Base-by-base conservation (phyloP, 2,113 vertebrate species). In the Callaeas wilsoni region DNA sequence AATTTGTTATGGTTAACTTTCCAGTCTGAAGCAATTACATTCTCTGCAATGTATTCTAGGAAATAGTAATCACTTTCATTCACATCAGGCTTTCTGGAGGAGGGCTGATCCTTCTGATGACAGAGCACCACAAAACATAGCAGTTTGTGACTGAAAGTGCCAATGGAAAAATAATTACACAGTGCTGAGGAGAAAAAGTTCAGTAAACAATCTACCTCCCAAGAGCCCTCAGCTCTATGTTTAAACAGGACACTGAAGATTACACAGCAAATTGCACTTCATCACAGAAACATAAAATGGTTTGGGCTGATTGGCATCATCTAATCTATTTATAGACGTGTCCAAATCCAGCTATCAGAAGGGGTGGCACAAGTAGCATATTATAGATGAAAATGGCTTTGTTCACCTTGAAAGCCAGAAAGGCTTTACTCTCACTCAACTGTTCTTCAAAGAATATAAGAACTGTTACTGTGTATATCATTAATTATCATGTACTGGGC, bases 1-100 rank as follows among this genome's bases (percentile, higher is more conserved):
- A 42, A 90, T 94, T 94, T 91, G 71, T 90, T 93, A 94, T 64
- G 64, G 71, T 95, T 96, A 94, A 74, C 75, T 93, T 93, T 86
- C 47, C 60, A 77, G 68, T 92, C 92, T 84, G 71, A 92, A 92
- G 59, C 71, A 67, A 93, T 95, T 90, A 91, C 29, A 47, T 55
- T 85, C 73, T 91, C 77, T 85, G 50, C 53, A 79, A 19, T 26
- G 70, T 37, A 37, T 90, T 91, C 69, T n/a, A 94, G 71, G 89
- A 96, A 95, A 91, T 2, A 74, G 87, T 44, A 67, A 94, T 84
- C 63, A 69, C 55, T 88, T 96, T n/a, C 55, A 39, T 33, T 95
- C 85, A 86, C 44, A n/a, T 96, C 87, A 91, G 39, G 22, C 19
- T 79, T 57, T 60, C 75, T 65, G 60, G 35, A 88, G 22, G 13